These are phyloP conservation scores for Tetraneura akinire DNA, from an alignment of 1,140 invertebrate genomes.

Conservation along the genomic window DNA sequence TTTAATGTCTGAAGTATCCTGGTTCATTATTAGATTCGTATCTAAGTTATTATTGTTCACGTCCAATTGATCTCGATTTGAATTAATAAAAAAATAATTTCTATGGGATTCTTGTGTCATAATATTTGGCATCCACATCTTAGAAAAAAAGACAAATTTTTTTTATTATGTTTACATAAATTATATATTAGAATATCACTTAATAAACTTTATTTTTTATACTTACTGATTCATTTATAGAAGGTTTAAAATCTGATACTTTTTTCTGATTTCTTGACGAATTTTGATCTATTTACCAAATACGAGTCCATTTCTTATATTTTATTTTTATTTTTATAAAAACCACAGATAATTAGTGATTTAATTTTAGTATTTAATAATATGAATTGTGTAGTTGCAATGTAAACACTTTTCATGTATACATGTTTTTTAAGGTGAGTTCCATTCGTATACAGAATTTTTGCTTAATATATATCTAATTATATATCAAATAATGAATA, in stretches of 20 bases:
- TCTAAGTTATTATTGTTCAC: neutral
- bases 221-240: neutral
- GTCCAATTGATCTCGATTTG: neutral
- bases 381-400: conserved; percentile 78
- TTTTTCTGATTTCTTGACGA: neutral
- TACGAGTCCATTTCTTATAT: conserved; percentile 67
- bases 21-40: too few relatives aligned
- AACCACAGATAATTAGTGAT: conserved; percentile 80
- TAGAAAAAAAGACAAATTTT: neutral
- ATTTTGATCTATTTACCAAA: neutral
- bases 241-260: neutral
- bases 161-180: neutral
- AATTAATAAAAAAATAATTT: neutral
- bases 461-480: too few relatives aligned
- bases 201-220: too few relatives aligned
- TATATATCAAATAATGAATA: too few relatives aligned
- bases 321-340: too few relatives aligned
- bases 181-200: too few relatives aligned
- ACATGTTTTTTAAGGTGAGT: conserved; percentile 77
- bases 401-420: conserved; percentile 79
- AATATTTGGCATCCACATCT: neutral
- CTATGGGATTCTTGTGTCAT: neutral
- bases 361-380: conserved; percentile 87
- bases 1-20: neutral
- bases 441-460: neutral